Evolutionary conservation across 2,888 invertebrate species (phyloP), one percentile per base, ranked within the genome.

Genomic region (Parnassius smintheus): DNA sequence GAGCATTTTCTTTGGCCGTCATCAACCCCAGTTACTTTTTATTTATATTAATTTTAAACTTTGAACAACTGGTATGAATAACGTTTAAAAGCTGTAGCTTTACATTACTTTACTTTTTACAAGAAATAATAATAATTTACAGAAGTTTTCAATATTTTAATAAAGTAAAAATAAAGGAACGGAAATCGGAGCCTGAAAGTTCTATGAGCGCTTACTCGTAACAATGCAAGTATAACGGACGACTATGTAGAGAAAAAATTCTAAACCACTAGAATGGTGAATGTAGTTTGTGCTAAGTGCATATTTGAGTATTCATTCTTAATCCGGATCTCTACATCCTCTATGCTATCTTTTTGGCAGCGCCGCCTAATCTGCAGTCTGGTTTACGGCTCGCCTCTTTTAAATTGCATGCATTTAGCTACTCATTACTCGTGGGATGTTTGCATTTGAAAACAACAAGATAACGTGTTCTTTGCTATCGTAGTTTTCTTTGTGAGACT

Each of bases 341-440:
- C 72, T 73, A 67, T 69, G 70, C 77, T 89, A 88, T 88, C 88
- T 87, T 87, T 89, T 86, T 87, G 88, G 87, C 81, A 83, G 71
- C 68, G 66, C 70, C 68, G 73, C 75, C 73, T 82, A 82, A 85
- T 85, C 80, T 80, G 66, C 66, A 68, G 54, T 53, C 65, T 63
- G 59, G 64, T 66, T 49, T 59, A 65, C 64, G 61, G 62, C 67
- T 65, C 69, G 75, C 72, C 75, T 80, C 74, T 82, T 89, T 86
- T 82, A 86, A 85, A 88, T 86, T 85, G 83, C 82, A 86, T 82
- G 78, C 79, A 80, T 80, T 81, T 80, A 81, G 78, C 80, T 77
- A 75, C 81, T 83, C 86, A 86, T 86, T 85, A 85, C 82, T 78
- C 77, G 75, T 70, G 75, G 75, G 77, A 75, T 83, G 81, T 85